Conservation (phyloP, 2,888 invertebrate species). For the Epicampocera succincta region DNA sequence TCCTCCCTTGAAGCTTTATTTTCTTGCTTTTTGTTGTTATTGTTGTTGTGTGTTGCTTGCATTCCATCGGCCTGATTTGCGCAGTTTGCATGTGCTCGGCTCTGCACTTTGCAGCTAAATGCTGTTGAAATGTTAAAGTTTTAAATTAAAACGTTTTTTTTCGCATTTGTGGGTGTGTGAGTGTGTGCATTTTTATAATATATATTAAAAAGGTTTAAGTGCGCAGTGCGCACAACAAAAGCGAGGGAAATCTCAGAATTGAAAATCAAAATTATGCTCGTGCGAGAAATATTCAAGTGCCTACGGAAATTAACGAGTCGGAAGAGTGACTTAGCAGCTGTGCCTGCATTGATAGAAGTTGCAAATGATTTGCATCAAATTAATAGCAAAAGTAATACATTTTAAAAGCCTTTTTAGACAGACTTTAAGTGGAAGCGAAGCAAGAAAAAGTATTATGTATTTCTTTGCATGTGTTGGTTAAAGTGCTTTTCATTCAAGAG, state of each 20-base stretch:
- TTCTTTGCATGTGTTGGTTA: background rate
- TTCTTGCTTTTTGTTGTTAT: background rate
- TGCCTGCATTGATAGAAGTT: too few relatives aligned
- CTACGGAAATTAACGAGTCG: too few relatives aligned
- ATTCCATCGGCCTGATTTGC: conserved; percentile 24
- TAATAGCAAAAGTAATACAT: too few relatives aligned
- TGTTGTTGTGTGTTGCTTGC: too few relatives aligned
- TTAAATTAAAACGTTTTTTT: conserved; percentile 14
- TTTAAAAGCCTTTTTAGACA: background rate
- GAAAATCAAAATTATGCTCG: background rate
- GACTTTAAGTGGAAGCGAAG: background rate
- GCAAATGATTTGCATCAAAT: too few relatives aligned
- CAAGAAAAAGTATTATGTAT: background rate
- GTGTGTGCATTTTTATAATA: conserved; percentile 15
- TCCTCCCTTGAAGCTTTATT: background rate
- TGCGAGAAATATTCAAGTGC: background rate
- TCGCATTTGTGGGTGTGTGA: background rate
- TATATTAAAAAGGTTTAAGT: conserved; percentile 25
- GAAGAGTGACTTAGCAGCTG: too few relatives aligned
- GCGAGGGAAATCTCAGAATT: conserved; percentile 11
- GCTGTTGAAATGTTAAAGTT: conserved; percentile 44
- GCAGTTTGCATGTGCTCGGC: conserved; percentile 10
- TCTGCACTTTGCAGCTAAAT: conserved; percentile 6
- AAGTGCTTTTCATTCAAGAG: conserved; percentile 53
- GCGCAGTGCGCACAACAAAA: conserved; percentile 54